Percentiles rank a stretch among this genome's conserved stretches.
Conservation (phyloP, 2,888 invertebrate genomes). For the Shargacucullia verbasci region DNA sequence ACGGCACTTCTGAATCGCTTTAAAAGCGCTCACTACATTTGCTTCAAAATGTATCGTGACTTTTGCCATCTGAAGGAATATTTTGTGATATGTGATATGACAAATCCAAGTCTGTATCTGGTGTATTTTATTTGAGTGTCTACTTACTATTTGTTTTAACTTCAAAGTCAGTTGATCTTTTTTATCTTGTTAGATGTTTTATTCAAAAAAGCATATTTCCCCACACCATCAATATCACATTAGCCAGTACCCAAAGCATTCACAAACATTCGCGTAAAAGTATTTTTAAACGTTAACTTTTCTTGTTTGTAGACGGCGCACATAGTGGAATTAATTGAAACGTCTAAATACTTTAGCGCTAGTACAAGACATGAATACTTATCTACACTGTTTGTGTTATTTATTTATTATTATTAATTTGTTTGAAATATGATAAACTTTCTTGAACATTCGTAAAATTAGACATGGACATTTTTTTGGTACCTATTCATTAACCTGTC, state of each 20-base stretch:
- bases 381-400: no score
- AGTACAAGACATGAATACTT: constrained; percentile 5
- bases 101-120: background rate
- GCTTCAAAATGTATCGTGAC: constrained; percentile 23
- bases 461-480: constrained; percentile 2
- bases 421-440: no score
- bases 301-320: constrained; percentile 10
- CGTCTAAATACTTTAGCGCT: constrained; percentile 30
- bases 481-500: no score
- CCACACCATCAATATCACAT: no score
- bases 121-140: constrained; percentile 16
- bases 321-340: constrained; percentile 36
- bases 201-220: no score
- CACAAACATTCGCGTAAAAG: background rate
- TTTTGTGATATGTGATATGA: no score
- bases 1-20: no score
- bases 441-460: constrained; percentile 9
- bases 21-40: constrained; percentile 16
- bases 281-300: constrained; percentile 22
- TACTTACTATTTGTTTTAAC: background rate
- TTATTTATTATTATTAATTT: no score
- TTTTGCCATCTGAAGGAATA: constrained; percentile 38
- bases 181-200: no score
- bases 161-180: background rate
- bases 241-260: background rate